These are phyloP conservation scores for Fragum whitleyi DNA, from an alignment of 2,888 invertebrate genomes.

Conservation along the genomic window DNA sequence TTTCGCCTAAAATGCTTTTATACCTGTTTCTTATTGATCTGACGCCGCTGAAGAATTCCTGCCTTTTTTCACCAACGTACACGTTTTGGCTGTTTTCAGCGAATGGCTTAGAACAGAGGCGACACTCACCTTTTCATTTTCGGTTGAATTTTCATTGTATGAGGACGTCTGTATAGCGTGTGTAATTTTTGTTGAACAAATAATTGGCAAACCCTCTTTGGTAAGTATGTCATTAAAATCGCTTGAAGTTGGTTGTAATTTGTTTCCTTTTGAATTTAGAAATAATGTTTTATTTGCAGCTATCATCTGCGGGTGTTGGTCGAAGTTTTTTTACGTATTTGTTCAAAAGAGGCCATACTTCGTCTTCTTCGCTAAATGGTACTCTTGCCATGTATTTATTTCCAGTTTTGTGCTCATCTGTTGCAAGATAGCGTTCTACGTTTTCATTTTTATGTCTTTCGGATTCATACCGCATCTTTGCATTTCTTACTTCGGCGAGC, in stretches of 20 bases:
- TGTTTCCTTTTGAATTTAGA: background rate
- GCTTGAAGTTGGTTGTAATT: background rate
- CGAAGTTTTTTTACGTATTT: background rate
- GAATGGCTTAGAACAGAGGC: constrained; percentile 1
- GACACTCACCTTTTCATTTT: constrained; percentile 1
- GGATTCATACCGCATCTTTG: background rate
- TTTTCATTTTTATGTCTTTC: constrained; percentile 2
- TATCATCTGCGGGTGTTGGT: background rate
- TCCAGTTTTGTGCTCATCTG: constrained; percentile 8
- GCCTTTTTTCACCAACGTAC: constrained; percentile 6
- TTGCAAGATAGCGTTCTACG: background rate
- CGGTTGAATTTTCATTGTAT: background rate
- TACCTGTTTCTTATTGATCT: background rate
- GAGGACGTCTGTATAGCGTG: background rate
- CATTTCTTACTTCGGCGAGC: background rate
- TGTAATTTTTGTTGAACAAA: background rate
- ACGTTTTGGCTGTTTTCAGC: background rate
- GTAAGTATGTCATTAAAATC: background rate
- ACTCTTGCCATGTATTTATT: constrained; percentile 1
- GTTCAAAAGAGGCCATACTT: background rate
- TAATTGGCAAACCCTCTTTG: constrained; percentile 6
- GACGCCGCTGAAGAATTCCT: background rate
- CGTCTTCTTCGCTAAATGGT: constrained; percentile 2
- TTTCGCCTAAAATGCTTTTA: background rate
- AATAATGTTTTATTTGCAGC: constrained; percentile 1